Conservation (phyloP, 2,797 vertebrate genomes). For the Acipenser oxyrinchus region DNA sequence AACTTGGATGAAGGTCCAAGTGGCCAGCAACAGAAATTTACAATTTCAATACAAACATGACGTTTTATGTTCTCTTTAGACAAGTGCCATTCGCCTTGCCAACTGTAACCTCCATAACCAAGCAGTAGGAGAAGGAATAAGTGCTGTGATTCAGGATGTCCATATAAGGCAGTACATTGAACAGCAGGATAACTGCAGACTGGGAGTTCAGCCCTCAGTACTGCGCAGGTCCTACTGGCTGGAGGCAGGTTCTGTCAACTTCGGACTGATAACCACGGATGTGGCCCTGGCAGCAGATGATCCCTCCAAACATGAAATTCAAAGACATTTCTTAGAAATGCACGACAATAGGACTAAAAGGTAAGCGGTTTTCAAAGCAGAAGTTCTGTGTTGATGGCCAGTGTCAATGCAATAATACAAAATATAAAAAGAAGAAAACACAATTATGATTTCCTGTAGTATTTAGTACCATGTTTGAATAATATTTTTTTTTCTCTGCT, state of each 20-base stretch:
- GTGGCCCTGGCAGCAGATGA: constrained; percentile 89
- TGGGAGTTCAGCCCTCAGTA: constrained; percentile 71
- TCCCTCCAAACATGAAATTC: constrained; percentile 84
- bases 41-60: no score
- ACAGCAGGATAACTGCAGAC: constrained; percentile 61
- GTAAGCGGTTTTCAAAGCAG: constrained; percentile 41
- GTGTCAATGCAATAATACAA: no score
- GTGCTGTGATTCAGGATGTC: constrained; percentile 84
- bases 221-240: constrained; percentile 87
- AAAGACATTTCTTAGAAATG: constrained; percentile 85
- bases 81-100: constrained; percentile 75
- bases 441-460: no score
- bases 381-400: no score
- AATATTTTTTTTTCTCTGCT: not conserved
- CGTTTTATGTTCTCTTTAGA: constrained; percentile 49
- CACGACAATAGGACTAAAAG: constrained; percentile 86
- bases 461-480: no score
- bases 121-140: constrained; percentile 90
- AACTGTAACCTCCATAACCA: constrained; percentile 97
- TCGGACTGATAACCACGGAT: constrained; percentile 90
- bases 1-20: no score
- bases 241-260: constrained; percentile 84
- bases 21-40: no score
- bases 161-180: constrained; percentile 86
- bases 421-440: no score